Evolutionary conservation across 92 coral and sea anemone species (phyloP).

Genomic region (Nematostella vectensis): DNA sequence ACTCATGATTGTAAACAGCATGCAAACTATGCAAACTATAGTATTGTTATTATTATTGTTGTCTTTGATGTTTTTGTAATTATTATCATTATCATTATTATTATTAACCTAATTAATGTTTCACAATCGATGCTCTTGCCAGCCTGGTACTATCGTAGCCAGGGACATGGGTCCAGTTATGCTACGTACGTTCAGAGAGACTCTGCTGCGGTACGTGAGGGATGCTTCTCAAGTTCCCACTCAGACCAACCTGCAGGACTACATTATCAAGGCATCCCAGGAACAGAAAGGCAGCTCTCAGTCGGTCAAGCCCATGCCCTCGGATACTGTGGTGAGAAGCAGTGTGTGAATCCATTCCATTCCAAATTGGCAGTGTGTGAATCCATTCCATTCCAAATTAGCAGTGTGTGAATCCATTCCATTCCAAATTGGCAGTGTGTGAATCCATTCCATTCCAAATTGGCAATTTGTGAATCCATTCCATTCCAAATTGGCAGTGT

Average conservation of each 20-base stretch:
- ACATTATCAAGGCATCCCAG: conserved; percentile 13
- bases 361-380: background rate
- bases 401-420: background rate
- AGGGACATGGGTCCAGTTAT: conserved; percentile 35
- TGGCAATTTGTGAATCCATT: background rate
- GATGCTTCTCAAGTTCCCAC: conserved; percentile 42
- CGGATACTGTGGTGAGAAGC: too few relatives aligned
- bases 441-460: background rate
- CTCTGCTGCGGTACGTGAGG: conserved; percentile 31
- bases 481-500: background rate
- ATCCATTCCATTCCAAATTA: background rate
- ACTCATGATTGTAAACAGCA: too few relatives aligned
- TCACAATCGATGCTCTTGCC: too few relatives aligned
- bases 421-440: background rate
- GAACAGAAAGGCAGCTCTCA: too few relatives aligned
- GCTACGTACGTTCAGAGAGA: conserved; percentile 30
- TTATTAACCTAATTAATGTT: too few relatives aligned
- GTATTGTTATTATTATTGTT: too few relatives aligned
- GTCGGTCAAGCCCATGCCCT: too few relatives aligned
- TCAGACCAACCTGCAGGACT: conserved; percentile 33
- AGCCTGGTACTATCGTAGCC: conserved; percentile 45
- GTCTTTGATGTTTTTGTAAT: too few relatives aligned
- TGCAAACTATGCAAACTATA: too few relatives aligned
- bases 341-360: background rate
- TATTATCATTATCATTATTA: too few relatives aligned